phyloP scores from a whole-genome alignment of 2,888 invertebrate species.

The Gibbula magus region DNA sequence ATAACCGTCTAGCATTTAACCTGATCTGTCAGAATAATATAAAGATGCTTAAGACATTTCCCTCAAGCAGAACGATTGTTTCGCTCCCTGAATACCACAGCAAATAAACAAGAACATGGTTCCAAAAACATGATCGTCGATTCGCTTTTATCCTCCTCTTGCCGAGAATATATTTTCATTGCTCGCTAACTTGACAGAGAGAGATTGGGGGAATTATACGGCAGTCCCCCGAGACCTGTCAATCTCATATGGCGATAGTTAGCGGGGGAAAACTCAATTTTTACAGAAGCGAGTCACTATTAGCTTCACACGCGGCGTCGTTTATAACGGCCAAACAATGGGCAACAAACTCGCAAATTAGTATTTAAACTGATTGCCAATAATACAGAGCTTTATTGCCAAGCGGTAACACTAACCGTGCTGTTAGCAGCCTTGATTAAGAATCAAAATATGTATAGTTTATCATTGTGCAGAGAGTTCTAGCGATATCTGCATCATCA shows the following conservation, averaged over 20 bases:
- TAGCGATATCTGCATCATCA: no score
- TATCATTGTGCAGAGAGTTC: no score
- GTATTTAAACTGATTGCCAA: constrained; percentile 12
- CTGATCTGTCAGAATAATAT: no score
- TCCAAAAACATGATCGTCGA: not conserved
- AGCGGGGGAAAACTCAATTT: constrained; percentile 16
- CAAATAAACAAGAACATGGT: no score
- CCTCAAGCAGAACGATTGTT: no score
- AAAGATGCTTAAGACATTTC: no score
- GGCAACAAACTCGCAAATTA: constrained; percentile 2
- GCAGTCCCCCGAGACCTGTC: not conserved
- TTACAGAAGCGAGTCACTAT: constrained; percentile 7
- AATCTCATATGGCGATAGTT: constrained; percentile 20
- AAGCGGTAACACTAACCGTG: not conserved
- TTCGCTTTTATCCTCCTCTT: not conserved
- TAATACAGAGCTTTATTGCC: constrained; percentile 8
- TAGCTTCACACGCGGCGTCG: not conserved
- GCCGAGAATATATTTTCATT: constrained; percentile 9
- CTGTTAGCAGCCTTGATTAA: no score
- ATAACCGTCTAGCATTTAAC: no score
- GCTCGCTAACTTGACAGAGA: constrained; percentile 3
- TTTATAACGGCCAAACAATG: not conserved
- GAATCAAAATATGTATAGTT: no score
- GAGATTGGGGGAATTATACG: not conserved
- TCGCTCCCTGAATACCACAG: no score